Conservation (phyloP, 2,113 vertebrate species). For the mouse (Mus musculus) region GRCm39 chr5:142232501-142233000, state of each 20-base stretch:
- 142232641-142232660: not conserved
- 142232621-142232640: not conserved
- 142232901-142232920: not conserved
- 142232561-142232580: not conserved
- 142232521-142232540: not conserved
- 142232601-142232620: not conserved
- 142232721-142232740: not conserved
- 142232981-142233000: not conserved
- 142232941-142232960: not conserved
- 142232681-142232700: not conserved
- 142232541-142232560: not conserved
- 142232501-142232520: too few species aligned
- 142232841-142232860: not conserved
- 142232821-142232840: not conserved
- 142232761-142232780: not conserved
- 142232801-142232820: too few species aligned
- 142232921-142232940: not conserved
- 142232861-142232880: not conserved
- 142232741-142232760: not conserved
- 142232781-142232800: not conserved
- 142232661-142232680: not conserved
- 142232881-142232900: not conserved
- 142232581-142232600: not conserved
- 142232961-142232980: not conserved
- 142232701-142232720: not conserved